Base-by-base conservation (phyloP, 2,888 invertebrate genomes). In the Thymelicus lineola region DNA sequence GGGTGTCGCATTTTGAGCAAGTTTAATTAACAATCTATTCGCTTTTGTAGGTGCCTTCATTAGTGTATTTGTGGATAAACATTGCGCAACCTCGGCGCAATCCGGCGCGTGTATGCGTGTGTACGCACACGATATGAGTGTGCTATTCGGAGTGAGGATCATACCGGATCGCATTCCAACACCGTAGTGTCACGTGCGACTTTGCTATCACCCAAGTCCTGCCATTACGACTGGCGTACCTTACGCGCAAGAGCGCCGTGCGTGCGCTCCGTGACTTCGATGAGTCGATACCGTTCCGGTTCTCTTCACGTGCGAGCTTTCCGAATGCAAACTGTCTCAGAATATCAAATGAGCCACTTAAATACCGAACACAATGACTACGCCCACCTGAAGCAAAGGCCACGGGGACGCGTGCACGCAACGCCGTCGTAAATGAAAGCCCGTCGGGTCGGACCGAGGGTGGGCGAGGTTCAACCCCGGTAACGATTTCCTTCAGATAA, bases 21-120 rank as follows among this genome's bases (percentile, higher is more conserved):
- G 93, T 93, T 93, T 92, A 93, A 93, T 93, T 93, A 93, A 93
- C 93, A 93, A 93, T 92, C 91, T 91, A 93, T 91, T 90, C 88
- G 91, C 92, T 93, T 91, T 91, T 91, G 91, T 91, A 90, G 91
- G 90, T 90, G 88, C 93, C 91, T 93, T 93, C 93, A 93, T 93
- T 93, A 93, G 93, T 89, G 88, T 93, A 92, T 93, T 93, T 93
- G 93, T 90, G 88, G 91, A 89, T 93, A 93, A 93, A 92, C 91
- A 91, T 87, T 86, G 87, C 84, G 86, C 87, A 86, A 90, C 86
- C 89, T 86, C 84, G 75, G 82, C 81, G 84, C 84, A 77, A 85
- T 82, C 80, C 78, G 75, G 72, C 74, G 71, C 76, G 80, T 76
- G 85, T 83, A 82, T 80, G 88, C 85, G 86, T 88, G 87, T 85